phyloP scores from a whole-genome alignment of 1,140 invertebrate genomes.

The Melanaphis sacchari region DNA sequence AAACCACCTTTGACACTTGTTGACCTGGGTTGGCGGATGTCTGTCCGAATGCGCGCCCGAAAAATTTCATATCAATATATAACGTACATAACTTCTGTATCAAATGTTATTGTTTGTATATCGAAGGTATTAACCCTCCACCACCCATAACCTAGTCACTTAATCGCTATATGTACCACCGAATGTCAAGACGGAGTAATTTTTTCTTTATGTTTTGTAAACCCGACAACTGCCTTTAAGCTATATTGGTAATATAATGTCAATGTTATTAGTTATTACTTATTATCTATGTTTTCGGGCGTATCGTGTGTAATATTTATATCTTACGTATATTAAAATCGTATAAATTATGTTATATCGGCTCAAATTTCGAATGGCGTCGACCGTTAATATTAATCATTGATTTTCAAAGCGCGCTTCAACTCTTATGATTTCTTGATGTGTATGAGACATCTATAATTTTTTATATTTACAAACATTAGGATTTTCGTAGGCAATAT shows the following conservation, averaged over 20 bases:
- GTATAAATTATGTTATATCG: not conserved
- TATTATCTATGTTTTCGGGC: not conserved
- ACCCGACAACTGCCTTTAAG: not conserved
- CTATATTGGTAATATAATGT: not conserved
- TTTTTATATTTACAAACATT: not conserved
- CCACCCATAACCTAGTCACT: not conserved
- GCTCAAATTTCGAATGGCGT: not conserved
- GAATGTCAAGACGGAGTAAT: not conserved
- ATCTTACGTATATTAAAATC: not conserved
- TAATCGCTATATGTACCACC: not conserved
- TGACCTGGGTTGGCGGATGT: not conserved
- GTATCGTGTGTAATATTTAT: not conserved
- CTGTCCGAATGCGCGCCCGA: not conserved
- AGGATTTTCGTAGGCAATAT: not conserved
- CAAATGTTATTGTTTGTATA: not conserved
- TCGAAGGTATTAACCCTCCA: not conserved
- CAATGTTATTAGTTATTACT: no score
- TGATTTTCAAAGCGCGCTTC: not conserved
- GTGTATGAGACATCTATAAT: not conserved
- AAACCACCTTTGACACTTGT: not conserved
- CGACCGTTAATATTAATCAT: not conserved
- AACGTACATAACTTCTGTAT: not conserved
- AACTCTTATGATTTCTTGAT: not conserved
- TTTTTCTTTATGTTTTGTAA: not conserved
- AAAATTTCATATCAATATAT: not conserved